Conservation (phyloP, 2,797 vertebrate species). For the Yasuhikotakia modesta region DNA sequence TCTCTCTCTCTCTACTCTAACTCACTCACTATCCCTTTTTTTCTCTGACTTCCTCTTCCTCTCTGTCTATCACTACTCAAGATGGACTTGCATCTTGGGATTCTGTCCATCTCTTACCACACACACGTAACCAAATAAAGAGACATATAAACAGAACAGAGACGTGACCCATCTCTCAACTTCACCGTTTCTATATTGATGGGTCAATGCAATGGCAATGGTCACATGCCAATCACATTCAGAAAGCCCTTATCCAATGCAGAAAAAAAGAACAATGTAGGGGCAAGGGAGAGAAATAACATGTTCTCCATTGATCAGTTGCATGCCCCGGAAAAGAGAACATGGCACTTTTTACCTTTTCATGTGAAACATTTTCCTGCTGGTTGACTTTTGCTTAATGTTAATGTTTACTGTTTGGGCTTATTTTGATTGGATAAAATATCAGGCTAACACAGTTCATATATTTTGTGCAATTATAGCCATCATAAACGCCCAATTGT, state of each 20-base stretch:
- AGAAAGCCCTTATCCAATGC: conserved; percentile 38
- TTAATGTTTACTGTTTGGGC: conserved; percentile 35
- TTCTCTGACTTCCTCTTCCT: no score
- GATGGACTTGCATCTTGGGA: conserved; percentile 50
- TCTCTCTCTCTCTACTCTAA: no score
- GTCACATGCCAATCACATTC: conserved; percentile 33
- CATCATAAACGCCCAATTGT: conserved; percentile 43
- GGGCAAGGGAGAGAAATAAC: neutral
- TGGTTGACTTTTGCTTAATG: conserved; percentile 62
- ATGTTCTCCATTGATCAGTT: neutral
- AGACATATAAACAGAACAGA: conserved; percentile 60
- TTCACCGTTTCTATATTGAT: conserved; percentile 50
- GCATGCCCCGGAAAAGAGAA: neutral
- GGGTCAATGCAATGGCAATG: conserved; percentile 39
- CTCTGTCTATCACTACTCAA: conserved; percentile 36
- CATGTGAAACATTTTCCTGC: conserved; percentile 36
- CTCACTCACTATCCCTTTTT: no score
- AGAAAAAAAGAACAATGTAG: conserved; percentile 9
- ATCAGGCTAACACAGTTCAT: conserved; percentile 60
- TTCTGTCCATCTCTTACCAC: conserved; percentile 17
- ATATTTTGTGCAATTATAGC: conserved; percentile 55
- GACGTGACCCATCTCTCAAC: conserved; percentile 69
- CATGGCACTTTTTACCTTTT: conserved; percentile 5
- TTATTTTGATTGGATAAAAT: conserved; percentile 70
- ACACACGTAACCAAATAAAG: conserved; percentile 21